Conservation (phyloP, 2,888 invertebrate species). For the Amiota communis region DNA sequence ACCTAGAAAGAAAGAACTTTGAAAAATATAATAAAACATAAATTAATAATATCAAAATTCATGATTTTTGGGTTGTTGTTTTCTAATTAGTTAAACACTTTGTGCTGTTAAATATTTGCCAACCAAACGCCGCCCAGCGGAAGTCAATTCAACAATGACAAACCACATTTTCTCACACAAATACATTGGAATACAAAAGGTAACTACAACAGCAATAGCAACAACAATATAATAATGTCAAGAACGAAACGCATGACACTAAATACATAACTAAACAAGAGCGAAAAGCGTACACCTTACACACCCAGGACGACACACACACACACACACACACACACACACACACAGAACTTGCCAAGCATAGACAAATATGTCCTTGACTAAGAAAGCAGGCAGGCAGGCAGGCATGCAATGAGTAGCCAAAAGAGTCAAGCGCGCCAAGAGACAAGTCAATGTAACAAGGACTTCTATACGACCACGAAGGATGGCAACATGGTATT, state of each 20-base stretch:
- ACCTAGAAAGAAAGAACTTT: too few species aligned
- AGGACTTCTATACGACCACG: conserved; percentile 29
- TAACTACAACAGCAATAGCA: neutral
- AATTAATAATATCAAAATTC: too few species aligned
- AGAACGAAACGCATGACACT: conserved; percentile 19
- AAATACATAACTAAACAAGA: conserved; percentile 24
- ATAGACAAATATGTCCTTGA: conserved; percentile 23
- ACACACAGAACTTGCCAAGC: conserved; percentile 11
- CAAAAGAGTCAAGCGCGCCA: conserved; percentile 16
- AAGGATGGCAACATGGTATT: too few species aligned
- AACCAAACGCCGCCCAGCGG: too few species aligned
- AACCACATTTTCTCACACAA: too few species aligned
- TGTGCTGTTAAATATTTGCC: too few species aligned
- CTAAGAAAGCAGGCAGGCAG: neutral
- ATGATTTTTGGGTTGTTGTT: too few species aligned
- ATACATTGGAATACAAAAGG: neutral
- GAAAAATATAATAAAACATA: too few species aligned
- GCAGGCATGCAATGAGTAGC: neutral
- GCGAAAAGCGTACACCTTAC: neutral
- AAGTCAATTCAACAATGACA: too few species aligned
- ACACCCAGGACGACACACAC: too few species aligned
- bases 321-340: neutral
- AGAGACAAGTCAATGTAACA: conserved; percentile 20
- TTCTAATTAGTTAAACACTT: too few species aligned
- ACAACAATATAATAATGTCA: conserved; percentile 1